Base-by-base conservation (phyloP, 2,888 invertebrate genomes). In the Drosophila neonasuta region DNA sequence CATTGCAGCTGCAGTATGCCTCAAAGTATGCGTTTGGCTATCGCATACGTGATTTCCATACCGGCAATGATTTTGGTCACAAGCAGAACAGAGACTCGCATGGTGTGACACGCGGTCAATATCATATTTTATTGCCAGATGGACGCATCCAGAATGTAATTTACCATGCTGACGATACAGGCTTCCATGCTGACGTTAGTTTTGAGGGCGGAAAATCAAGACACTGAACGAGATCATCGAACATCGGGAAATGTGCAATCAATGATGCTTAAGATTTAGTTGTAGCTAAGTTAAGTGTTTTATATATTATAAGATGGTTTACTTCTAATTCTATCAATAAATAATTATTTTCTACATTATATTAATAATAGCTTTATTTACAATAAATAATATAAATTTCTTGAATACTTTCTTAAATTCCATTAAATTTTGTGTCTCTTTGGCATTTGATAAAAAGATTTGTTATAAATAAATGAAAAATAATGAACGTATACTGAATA, bases 91-190 rank as follows among this genome's bases (percentile, higher is more conserved):
- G 93, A 76, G 92, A 93, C 77, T 93, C 94, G 74, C 92, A 93
- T 68, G 95, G 94, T 10, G 93, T 94, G 71, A 93, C 92, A 48
- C 93, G 93, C 78, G 96, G 96, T 11, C 93, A 93, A 69, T 96
- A 96, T 91, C 95, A 95, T 83, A 95, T 96, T 3, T 91, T 94
- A 9, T 91, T 96, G 44, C 96, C 96, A 2, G 96, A 96, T 90
- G 96, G 96, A 32, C 92, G 96, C 72, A 91, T 95, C 86, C 96
- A 96, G 91, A 94, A 94, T 77, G 96, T 96, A 51, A 92, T 93
- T 69, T 96, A 96, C 90, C 94, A 93, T 77, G 96, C 95, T 0
- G 96, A 96, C 60, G 93, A 94, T 49, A 92, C 92, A 51, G 96
- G 96, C 7, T 96, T 94, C 90, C 95, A 95, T 87, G 96, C 96